Evolutionary conservation across 2,888 invertebrate genomes (phyloP).

Genomic region (Drosophila rubida): DNA sequence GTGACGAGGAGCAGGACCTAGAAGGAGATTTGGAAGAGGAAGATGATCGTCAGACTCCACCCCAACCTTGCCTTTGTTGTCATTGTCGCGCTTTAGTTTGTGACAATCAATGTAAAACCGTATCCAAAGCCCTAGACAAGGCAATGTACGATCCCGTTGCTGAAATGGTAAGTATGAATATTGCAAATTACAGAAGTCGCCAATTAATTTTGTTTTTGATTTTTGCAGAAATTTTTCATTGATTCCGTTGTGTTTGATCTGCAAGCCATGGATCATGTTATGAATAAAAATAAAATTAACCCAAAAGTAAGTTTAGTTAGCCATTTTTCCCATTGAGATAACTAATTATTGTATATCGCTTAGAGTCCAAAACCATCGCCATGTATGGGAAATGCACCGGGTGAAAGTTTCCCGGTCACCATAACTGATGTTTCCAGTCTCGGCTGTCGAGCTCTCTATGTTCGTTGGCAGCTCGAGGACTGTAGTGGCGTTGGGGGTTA

Average conservation of each 20-base stretch:
- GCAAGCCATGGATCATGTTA: slow-evolving; percentile 76
- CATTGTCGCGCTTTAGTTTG: slow-evolving; percentile 67
- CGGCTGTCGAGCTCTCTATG: slow-evolving; percentile 76
- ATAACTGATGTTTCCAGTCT: slow-evolving; percentile 76
- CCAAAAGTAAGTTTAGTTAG: slow-evolving; percentile 51
- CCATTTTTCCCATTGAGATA: background rate
- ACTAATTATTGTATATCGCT: background rate
- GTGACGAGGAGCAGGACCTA: slow-evolving; percentile 6
- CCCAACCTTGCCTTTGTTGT: slow-evolving; percentile 66
- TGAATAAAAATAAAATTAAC: slow-evolving; percentile 56
- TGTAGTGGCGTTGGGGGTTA: slow-evolving; percentile 80
- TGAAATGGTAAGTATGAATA: slow-evolving; percentile 55
- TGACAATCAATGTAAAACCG: slow-evolving; percentile 57
- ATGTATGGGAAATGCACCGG: slow-evolving; percentile 29
- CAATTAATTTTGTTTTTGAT: background rate
- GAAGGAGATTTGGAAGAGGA: slow-evolving; percentile 5
- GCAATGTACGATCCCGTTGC: slow-evolving; percentile 54
- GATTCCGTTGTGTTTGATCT: slow-evolving; percentile 80
- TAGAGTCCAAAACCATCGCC: slow-evolving; percentile 35
- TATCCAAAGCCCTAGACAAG: slow-evolving; percentile 57
- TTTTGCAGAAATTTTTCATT: slow-evolving; percentile 77
- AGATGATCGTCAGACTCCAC: background rate
- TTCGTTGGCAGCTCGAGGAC: slow-evolving; percentile 81
- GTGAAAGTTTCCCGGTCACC: slow-evolving; percentile 77
- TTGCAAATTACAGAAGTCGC: background rate